Conservation (phyloP, 2,113 vertebrate species). For the Centropus unirufus region DNA sequence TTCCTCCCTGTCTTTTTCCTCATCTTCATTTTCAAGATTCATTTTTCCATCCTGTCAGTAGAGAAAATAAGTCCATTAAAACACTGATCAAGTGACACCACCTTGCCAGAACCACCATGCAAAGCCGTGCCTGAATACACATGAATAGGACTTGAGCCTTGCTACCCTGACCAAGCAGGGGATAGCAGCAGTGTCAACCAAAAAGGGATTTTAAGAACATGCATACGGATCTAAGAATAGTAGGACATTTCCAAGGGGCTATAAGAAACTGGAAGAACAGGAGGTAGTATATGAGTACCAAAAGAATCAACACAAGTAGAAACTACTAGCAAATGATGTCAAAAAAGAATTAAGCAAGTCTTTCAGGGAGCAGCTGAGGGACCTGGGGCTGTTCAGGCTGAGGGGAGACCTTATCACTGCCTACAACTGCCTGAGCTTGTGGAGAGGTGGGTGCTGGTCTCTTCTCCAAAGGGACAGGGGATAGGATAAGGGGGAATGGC, state of each 20-base stretch:
- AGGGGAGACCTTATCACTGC: too few relatives aligned
- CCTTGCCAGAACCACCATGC: neutral
- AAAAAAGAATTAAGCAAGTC: neutral
- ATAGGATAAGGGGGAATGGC: too few relatives aligned
- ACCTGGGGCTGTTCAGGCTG: too few relatives aligned
- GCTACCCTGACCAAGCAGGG: neutral
- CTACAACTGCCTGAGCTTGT: too few relatives aligned
- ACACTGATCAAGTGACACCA: neutral
- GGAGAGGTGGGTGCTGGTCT: too few relatives aligned
- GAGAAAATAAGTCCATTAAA: neutral
- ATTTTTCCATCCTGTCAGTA: conserved; percentile 84
- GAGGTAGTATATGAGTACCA: neutral
- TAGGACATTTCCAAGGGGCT: neutral
- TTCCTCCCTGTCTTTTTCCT: neutral
- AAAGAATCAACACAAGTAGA: neutral
- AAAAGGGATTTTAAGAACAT: neutral
- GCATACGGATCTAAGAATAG: neutral
- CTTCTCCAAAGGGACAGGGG: too few relatives aligned
- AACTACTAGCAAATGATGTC: neutral
- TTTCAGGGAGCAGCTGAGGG: too few relatives aligned
- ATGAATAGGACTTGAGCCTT: neutral
- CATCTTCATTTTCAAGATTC: conserved; percentile 32
- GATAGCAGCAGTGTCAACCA: neutral
- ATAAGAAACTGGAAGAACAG: neutral
- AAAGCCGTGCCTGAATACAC: neutral